Evolutionary conservation across 2,113 vertebrate genomes (phyloP).

Genomic region (Phrynocephalus versicolor): DNA sequence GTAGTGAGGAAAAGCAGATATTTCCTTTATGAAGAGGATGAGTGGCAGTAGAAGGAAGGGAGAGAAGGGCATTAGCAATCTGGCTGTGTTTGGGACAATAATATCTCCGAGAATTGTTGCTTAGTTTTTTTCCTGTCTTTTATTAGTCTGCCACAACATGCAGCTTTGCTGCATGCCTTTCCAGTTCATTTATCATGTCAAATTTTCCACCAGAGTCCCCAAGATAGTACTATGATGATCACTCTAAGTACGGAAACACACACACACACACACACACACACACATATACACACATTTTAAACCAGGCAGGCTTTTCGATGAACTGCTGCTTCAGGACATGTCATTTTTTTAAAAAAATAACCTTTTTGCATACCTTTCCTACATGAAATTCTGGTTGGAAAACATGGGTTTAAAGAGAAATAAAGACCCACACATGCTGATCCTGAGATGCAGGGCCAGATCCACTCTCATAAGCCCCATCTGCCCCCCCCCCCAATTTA

Average conservation of each 20-base stretch:
- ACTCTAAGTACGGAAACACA: constrained; percentile 49
- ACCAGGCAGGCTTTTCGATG: constrained; percentile 44
- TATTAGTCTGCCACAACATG: constrained; percentile 44
- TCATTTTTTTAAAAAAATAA: constrained; percentile 20
- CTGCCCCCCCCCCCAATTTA: too few species aligned
- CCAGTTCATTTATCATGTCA: constrained; percentile 33
- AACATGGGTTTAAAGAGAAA: too few species aligned
- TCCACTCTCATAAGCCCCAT: too few species aligned
- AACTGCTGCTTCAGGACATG: constrained; percentile 38
- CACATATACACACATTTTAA: too few species aligned
- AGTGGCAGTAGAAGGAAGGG: constrained; percentile 34
- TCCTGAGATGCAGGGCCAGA: too few species aligned
- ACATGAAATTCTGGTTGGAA: constrained; percentile 4
- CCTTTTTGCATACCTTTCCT: constrained; percentile 3
- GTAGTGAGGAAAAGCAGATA: constrained; percentile 3
- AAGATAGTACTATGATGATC: constrained; percentile 36
- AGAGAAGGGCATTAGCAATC: constrained; percentile 26
- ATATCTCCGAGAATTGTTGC: constrained; percentile 37
- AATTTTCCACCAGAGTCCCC: constrained; percentile 48
- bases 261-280: too few species aligned
- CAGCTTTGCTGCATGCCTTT: constrained; percentile 40
- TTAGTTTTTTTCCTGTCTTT: constrained; percentile 47
- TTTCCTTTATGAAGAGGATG: background rate
- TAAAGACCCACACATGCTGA: too few species aligned
- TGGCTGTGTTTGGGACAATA: constrained; percentile 32